Conservation (phyloP, 2,797 vertebrate genomes). For the Schizopygopsis pylzovi region DNA sequence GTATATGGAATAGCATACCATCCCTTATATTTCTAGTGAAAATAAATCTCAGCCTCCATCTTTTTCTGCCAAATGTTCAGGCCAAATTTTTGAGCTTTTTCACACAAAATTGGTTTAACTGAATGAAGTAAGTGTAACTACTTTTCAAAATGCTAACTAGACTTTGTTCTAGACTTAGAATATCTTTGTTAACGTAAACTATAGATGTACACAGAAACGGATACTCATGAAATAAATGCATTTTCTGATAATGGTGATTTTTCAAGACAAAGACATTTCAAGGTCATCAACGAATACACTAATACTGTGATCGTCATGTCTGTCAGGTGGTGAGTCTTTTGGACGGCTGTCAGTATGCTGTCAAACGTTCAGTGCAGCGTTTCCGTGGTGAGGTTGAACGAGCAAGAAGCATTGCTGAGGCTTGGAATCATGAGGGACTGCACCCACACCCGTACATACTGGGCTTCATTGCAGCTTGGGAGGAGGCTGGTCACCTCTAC, state of each 20-base stretch:
- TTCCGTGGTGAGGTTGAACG: slow-evolving; percentile 86
- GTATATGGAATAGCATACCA: background rate
- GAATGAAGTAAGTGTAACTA: background rate
- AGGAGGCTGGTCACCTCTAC: slow-evolving; percentile 86
- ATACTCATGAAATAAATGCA: background rate
- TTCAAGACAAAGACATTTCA: background rate
- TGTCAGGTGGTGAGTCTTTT: slow-evolving; percentile 82
- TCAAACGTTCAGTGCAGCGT: slow-evolving; percentile 86
- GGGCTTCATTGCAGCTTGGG: slow-evolving; percentile 87
- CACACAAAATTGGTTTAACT: background rate
- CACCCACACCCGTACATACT: slow-evolving; percentile 86
- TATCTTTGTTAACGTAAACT: background rate
- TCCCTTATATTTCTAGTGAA: background rate
- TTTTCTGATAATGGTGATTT: background rate
- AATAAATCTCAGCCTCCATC: background rate
- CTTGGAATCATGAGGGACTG: slow-evolving; percentile 85
- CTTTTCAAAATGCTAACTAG: background rate
- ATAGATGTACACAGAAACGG: background rate
- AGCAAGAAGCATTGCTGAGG: slow-evolving; percentile 82
- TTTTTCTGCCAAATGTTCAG: background rate
- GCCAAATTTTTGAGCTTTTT: background rate
- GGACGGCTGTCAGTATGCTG: slow-evolving; percentile 83
- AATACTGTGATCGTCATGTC: slow-evolving; percentile 25
- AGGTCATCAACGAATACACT: background rate
- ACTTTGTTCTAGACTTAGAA: background rate